phyloP scores from a whole-genome alignment of 2,113 vertebrate genomes.

The Brachyhypopomus gauderio region DNA sequence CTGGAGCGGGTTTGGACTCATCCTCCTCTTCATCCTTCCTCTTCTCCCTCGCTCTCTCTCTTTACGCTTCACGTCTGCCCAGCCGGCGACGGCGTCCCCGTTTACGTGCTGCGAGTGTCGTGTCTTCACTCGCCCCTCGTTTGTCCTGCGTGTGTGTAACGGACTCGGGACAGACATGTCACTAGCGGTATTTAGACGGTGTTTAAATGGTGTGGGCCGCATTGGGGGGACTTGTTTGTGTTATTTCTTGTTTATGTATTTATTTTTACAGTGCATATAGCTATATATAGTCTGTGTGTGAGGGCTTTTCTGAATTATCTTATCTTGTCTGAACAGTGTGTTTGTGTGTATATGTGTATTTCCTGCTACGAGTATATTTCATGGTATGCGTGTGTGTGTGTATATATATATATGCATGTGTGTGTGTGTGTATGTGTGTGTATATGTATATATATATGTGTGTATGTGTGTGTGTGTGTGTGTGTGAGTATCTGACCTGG shows the following conservation, averaged over 20 bases:
- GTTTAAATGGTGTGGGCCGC: no score
- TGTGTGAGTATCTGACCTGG: no score
- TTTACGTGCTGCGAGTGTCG: no score
- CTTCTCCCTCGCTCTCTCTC: background rate
- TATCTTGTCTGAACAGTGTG: background rate
- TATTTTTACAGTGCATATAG: slow-evolving; percentile 56
- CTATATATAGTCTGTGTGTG: slow-evolving; percentile 20
- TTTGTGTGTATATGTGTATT: slow-evolving; percentile 34
- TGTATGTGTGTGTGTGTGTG: background rate
- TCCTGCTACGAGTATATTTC: slow-evolving; percentile 37
- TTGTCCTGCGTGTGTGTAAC: no score
- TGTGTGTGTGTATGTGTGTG: background rate
- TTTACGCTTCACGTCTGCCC: slow-evolving; percentile 5
- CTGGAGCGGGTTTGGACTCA: slow-evolving; percentile 42
- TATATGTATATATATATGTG: background rate
- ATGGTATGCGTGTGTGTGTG: slow-evolving; percentile 25
- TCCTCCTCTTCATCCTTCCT: slow-evolving; percentile 15
- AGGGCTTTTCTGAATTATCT: no score
- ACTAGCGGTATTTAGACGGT: no score
- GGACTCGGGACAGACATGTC: no score
- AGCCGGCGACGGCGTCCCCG: no score
- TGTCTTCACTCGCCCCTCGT: no score
- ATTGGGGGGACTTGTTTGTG: no score
- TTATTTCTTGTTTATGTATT: no score
- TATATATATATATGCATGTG: background rate